Percentiles rank a stretch among this genome's conserved stretches.
phyloP scores from a whole-genome alignment of 2,113 vertebrate genomes.

The Heteronetta atricapilla region DNA sequence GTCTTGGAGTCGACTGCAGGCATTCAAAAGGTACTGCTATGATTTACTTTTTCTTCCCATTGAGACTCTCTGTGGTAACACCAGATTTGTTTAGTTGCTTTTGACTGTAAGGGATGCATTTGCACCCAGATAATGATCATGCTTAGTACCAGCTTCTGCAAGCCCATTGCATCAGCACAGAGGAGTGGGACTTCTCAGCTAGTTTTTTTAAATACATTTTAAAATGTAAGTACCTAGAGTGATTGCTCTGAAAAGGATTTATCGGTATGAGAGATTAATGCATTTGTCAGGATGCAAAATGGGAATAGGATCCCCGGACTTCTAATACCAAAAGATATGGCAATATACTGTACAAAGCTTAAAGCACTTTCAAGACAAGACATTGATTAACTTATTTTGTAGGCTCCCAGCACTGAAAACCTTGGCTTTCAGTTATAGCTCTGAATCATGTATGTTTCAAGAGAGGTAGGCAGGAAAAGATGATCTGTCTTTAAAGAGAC shows the following conservation, averaged over 20 bases:
- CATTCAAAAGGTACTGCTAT: slow-evolving; percentile 88
- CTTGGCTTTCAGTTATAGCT: background rate
- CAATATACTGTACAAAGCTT: background rate
- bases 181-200: background rate
- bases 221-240: background rate
- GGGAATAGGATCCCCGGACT: background rate
- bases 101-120: background rate
- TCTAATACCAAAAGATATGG: background rate
- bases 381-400: background rate
- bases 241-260: slow-evolving; percentile 16
- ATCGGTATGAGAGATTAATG: background rate
- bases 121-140: background rate
- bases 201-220: background rate
- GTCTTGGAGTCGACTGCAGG: slow-evolving; percentile 93
- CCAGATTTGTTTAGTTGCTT: background rate
- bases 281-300: background rate
- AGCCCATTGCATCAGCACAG: rapidly evolving
- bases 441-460: background rate
- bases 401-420: background rate
- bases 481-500: background rate
- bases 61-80: background rate
- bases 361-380: background rate
- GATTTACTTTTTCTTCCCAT: background rate
- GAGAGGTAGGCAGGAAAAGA: background rate
- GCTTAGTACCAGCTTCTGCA: background rate